phyloP scores from a whole-genome alignment of 2,888 invertebrate species.

The Phyto melanocephala region DNA sequence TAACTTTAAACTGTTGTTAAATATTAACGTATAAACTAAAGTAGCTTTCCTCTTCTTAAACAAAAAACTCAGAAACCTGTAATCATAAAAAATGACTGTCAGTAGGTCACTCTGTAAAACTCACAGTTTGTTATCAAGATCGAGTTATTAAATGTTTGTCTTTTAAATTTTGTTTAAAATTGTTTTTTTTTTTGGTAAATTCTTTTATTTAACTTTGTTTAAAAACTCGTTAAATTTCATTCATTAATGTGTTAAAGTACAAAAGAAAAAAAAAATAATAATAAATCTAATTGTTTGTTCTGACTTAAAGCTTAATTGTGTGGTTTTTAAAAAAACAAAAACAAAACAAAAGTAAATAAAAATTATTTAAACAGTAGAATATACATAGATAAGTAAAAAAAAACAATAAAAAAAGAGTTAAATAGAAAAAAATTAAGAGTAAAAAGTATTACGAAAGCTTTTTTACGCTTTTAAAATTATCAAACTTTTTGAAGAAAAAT shows the following conservation, averaged over 20 bases:
- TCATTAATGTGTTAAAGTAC: slow-evolving; percentile 1
- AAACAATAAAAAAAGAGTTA: background rate
- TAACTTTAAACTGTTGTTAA: background rate
- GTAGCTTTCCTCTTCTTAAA: background rate
- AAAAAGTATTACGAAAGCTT: background rate
- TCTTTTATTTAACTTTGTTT: background rate
- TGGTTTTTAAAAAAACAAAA: background rate
- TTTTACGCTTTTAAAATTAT: no score
- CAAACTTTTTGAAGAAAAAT: no score
- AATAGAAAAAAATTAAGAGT: background rate
- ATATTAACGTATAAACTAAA: background rate
- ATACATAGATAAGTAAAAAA: no score
- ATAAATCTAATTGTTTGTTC: slow-evolving; percentile 23
- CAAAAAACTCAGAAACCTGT: slow-evolving; percentile 22
- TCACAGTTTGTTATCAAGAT: slow-evolving; percentile 30
- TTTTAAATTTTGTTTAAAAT: background rate
- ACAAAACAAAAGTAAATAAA: background rate
- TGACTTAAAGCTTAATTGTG: background rate
- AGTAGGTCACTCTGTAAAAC: slow-evolving; percentile 28
- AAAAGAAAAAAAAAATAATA: background rate
- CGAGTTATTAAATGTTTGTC: slow-evolving; percentile 27
- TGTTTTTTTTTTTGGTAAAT: background rate
- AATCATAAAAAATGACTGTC: slow-evolving; percentile 9
- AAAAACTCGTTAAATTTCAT: slow-evolving; percentile 9
- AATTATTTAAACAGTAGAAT: no score